Base-by-base conservation (phyloP, 2,113 vertebrate species). In the Salvelinus alpinus region DNA sequence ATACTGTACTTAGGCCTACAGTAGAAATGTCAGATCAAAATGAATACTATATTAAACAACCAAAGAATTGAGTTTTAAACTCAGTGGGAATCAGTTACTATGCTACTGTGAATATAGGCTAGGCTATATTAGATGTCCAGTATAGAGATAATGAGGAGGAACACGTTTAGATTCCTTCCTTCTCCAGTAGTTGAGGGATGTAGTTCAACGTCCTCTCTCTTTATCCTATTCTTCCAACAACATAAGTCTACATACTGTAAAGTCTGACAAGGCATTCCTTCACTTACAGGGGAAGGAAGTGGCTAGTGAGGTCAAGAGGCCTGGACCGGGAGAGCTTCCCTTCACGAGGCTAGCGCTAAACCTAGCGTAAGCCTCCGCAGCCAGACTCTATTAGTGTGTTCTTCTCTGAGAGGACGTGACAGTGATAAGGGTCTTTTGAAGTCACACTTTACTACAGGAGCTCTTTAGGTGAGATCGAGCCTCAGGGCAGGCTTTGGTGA, bases 251-350 rank as follows among this genome's bases (percentile, higher is more conserved):
- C 4, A 7, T 62, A 62, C n/a, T 62, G 5, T 22, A 85, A 87
- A 90, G 82, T 75, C 84, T 90, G 87, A 89, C 79, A 67, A 80
- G 78, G 85, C 90, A 86, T 91, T 91, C 86, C 86, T 84, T 77
- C 66, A 71, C 80, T 84, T 83, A 76, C 48, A 31, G 70, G 90
- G 51, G 91, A 92, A 92, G 90, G 90, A 93, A 91, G 88, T 89
- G 70, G 76, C 83, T 76, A 69, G 84, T 75, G 75, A 85, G 77
- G 82, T 89, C 76, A 80, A 73, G 86, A 91, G 84, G 85, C 78
- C 81, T 82, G 22, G 78, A 82, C 71, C 16, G 73, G 84, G 87
- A 89, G 84, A 86, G 82, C 80, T 84, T 89, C 81, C 90, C 67
- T 86, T 91, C 89, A 88, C 87, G 85, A 83, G 82, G 85, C 82